phyloP scores from a whole-genome alignment of 2,797 vertebrate species.

The Poeciliopsis presidionis region DNA sequence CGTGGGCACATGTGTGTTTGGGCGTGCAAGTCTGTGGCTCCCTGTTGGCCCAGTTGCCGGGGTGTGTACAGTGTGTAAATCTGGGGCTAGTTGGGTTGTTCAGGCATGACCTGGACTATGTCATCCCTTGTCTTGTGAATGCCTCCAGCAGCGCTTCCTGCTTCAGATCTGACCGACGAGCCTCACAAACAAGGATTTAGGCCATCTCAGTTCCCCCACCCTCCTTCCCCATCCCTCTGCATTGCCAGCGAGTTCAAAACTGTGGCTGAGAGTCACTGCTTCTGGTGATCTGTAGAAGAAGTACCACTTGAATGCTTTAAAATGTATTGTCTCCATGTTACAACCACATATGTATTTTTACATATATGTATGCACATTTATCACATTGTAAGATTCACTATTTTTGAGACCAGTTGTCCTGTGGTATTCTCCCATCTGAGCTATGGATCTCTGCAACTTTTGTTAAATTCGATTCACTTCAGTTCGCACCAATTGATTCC shows the following conservation, averaged over 20 bases:
- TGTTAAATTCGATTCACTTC: neutral
- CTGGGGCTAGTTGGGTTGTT: constrained; percentile 75
- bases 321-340: neutral
- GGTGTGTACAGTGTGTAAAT: constrained; percentile 80
- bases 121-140: constrained; percentile 73
- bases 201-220: constrained; percentile 64
- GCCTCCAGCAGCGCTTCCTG: constrained; percentile 74
- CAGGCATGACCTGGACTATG: constrained; percentile 79
- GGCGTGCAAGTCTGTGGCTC: constrained; percentile 41
- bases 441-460: neutral
- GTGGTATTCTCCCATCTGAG: neutral
- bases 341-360: neutral
- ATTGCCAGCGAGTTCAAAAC: constrained; percentile 54
- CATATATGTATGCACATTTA: neutral
- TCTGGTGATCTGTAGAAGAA: constrained; percentile 25
- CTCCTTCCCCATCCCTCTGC: neutral
- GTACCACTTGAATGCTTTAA: neutral
- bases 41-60: constrained; percentile 75
- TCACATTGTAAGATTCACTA: no score
- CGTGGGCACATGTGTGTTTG: constrained; percentile 29
- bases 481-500: neutral
- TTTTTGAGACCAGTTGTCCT: no score
- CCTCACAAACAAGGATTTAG: constrained; percentile 78
- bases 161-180: constrained; percentile 65
- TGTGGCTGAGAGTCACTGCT: constrained; percentile 42